Base-by-base conservation (phyloP, 2,113 vertebrate genomes). In the Chionis minor region DNA sequence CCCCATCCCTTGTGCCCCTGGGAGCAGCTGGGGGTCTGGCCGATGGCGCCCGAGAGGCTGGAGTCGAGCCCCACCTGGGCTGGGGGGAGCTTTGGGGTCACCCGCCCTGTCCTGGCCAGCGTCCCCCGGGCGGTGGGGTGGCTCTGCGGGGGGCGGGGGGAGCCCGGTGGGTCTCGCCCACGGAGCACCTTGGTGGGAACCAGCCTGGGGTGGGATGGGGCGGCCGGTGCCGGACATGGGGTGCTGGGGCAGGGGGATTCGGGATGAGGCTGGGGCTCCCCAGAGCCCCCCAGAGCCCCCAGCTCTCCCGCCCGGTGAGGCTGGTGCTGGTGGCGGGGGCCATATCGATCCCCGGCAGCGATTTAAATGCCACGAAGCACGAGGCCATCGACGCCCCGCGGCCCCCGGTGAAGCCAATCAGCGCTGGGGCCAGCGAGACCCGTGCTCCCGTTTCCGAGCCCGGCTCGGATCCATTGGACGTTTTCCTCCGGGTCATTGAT, bases 381-480 rank as follows among this genome's bases (percentile, higher is more conserved):
- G 27, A 38, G 38, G 47, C 61, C 14, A 22, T 73, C 27, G 55
- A 35, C 3, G n/a, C 30, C 28, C 3, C 32, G 2, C 3, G 13
- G 81, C 71, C 49, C 35, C 51, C 1, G 8, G 61, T 61, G 71
- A 52, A 44, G 56, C 78, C 94, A 10, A 8, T 14, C 22, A 4
- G 62, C 1, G 3, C 62, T 6, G 11, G 78, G 77, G 61, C 65
- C 45, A 2, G 83, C 10, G 4, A 44, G 75, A 56, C 15, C 84
- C 6, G 0, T 2, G 7, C 42, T 55, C 27, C 80, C 3, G 0
- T 14, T 49, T 44, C 70, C 4, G 0, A 45, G 54, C 59, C 54
- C 49, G 0, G 21, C 81, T 77, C 1, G 2, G 24, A 58, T 70
- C 77, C n/a, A 0, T 30, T 8, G 1, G 51, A 18, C 6, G 0